Evolutionary conservation across 2,888 invertebrate species (phyloP).

Genomic region (Metallyticus violacea): DNA sequence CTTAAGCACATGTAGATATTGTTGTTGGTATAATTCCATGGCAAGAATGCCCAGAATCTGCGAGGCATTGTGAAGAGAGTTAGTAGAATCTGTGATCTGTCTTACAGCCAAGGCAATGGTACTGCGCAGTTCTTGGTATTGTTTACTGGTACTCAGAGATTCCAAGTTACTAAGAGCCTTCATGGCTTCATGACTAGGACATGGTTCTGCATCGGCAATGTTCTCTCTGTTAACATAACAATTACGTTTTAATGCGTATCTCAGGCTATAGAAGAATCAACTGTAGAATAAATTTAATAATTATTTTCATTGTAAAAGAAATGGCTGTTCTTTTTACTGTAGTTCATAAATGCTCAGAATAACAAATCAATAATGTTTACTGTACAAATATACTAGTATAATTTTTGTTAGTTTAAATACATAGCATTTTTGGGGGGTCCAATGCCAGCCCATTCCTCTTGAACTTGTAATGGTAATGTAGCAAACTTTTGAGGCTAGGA

Average conservation of each 20-base stretch:
- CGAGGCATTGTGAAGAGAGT: constrained; percentile 35
- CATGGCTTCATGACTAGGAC: constrained; percentile 47
- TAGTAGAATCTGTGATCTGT: constrained; percentile 35
- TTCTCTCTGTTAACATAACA: neutral
- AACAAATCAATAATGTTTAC: too few relatives aligned
- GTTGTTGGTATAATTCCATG: constrained; percentile 35
- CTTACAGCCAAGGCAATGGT: constrained; percentile 47
- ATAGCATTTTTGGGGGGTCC: too few relatives aligned
- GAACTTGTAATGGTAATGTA: too few relatives aligned
- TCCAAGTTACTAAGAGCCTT: constrained; percentile 48
- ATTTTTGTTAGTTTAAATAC: too few relatives aligned
- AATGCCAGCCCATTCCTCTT: too few relatives aligned
- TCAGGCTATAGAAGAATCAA: neutral
- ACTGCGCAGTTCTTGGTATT: constrained; percentile 46
- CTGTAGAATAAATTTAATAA: too few relatives aligned
- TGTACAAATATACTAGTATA: too few relatives aligned
- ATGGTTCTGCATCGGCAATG: constrained; percentile 38
- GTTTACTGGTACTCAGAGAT: constrained; percentile 45
- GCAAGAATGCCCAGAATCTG: constrained; percentile 34
- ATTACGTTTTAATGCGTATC: neutral
- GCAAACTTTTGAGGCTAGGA: too few relatives aligned
- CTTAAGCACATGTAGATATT: constrained; percentile 30
- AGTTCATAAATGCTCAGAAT: too few relatives aligned
- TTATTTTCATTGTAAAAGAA: too few relatives aligned
- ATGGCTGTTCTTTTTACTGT: too few relatives aligned